Conservation (phyloP, 2,113 vertebrate genomes). For the Acrocephalus kingi region DNA sequence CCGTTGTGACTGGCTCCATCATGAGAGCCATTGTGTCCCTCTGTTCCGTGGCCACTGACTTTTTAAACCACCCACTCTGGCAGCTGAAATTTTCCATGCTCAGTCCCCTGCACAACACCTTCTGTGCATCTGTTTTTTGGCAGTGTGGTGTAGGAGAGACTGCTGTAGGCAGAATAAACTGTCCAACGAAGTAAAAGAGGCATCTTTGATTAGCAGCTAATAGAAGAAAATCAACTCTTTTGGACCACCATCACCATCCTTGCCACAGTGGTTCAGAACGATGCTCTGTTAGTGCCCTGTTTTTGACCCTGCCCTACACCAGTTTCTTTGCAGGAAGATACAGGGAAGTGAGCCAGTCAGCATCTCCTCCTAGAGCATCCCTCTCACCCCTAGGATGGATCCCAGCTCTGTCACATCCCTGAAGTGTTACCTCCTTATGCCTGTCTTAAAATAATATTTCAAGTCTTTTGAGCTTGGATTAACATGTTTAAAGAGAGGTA, state of each 20-base stretch:
- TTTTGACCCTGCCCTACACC: not conserved
- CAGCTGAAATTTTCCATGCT: not conserved
- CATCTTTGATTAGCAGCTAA: conserved; percentile 29
- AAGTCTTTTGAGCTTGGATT: not conserved
- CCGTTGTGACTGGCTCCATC: not conserved
- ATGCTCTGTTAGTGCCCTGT: not conserved
- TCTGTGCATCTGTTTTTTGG: not conserved
- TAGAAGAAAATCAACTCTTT: conserved; percentile 1
- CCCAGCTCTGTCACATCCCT: not conserved
- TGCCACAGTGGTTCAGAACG: conserved; percentile 23
- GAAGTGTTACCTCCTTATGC: not conserved
- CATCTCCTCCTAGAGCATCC: not conserved
- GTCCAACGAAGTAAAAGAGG: conserved; percentile 8
- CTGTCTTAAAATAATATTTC: not conserved
- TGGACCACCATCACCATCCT: not conserved
- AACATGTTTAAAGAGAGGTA: not conserved
- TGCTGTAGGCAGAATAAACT: conserved; percentile 9
- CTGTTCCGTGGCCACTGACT: not conserved
- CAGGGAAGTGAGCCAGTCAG: not conserved
- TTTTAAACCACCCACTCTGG: not conserved
- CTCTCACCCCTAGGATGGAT: not conserved
- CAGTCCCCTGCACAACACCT: not conserved
- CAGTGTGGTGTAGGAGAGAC: not conserved
- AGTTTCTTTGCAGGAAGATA: not conserved
- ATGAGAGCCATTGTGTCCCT: not conserved